Evolutionary conservation across 2,888 invertebrate genomes (phyloP).

Genomic region (Euproctis similis): DNA sequence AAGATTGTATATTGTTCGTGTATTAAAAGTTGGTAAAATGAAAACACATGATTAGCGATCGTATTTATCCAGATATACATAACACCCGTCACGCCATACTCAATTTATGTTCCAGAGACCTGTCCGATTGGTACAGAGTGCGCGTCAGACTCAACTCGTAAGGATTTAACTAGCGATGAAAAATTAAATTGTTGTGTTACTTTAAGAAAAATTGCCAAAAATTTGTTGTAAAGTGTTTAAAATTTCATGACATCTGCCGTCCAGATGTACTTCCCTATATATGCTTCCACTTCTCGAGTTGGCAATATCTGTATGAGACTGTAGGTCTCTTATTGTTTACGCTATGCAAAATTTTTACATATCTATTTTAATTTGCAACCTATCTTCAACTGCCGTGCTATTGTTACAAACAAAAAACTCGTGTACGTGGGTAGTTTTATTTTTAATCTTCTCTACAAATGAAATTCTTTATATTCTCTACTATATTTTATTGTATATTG

Average conservation of each 20-base stretch:
- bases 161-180: slow-evolving; percentile 77
- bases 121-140: slow-evolving; percentile 88
- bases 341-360: slow-evolving; percentile 15
- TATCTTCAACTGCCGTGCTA: slow-evolving; percentile 57
- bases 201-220: slow-evolving; percentile 61
- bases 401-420: slow-evolving; percentile 40
- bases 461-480: slow-evolving; percentile 9
- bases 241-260: slow-evolving; percentile 71
- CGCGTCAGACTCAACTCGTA: slow-evolving; percentile 91
- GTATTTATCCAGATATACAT: slow-evolving; percentile 38
- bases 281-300: slow-evolving; percentile 63
- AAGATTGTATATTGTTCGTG: too few species aligned
- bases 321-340: slow-evolving; percentile 18
- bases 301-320: slow-evolving; percentile 54
- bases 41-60: too few species aligned
- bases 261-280: slow-evolving; percentile 65
- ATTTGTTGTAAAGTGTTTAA: slow-evolving; percentile 72
- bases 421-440: slow-evolving; percentile 44
- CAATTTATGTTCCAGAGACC: slow-evolving; percentile 77
- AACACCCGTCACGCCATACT: slow-evolving; percentile 61
- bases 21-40: too few species aligned
- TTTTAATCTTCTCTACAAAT: slow-evolving; percentile 38
- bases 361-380: slow-evolving; percentile 18
- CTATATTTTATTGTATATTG: slow-evolving; percentile 8
- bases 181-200: slow-evolving; percentile 71